These are phyloP conservation scores for Acanthosepion pharaonis DNA, from an alignment of 2,888 invertebrate species.

Conservation along the genomic window DNA sequence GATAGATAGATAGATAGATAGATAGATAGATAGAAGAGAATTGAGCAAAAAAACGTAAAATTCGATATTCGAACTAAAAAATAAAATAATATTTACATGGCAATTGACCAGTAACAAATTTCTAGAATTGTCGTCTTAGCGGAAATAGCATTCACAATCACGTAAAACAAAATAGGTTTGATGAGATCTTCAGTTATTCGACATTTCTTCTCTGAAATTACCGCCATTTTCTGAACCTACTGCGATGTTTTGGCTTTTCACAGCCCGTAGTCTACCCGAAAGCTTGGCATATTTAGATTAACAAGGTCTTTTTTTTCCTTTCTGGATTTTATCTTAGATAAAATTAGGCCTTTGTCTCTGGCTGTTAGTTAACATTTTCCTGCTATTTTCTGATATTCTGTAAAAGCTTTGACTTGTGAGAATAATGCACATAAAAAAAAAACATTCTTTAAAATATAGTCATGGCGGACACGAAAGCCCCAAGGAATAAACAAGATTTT, in stretches of 20 bases:
- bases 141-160: not conserved
- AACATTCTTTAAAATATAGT: not conserved
- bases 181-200: too few species aligned
- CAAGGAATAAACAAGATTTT: not conserved
- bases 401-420: too few species aligned
- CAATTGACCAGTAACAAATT: not conserved
- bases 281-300: not conserved
- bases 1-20: constrained; percentile 15
- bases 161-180: not conserved
- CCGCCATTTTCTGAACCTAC: not conserved
- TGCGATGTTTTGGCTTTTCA: not conserved
- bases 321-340: not conserved
- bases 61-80: not conserved
- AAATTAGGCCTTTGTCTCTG: not conserved
- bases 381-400: not conserved
- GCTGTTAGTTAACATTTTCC: not conserved
- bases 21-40: not conserved
- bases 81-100: not conserved
- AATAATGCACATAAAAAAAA: not conserved
- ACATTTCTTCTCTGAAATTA: not conserved
- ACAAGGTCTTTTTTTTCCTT: not conserved
- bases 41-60: not conserved
- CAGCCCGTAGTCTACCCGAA: too few species aligned
- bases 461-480: not conserved
- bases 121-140: not conserved